Evolutionary conservation across 2,113 vertebrate species (phyloP).

Genomic region (Ophthalmotilapia sp.): DNA sequence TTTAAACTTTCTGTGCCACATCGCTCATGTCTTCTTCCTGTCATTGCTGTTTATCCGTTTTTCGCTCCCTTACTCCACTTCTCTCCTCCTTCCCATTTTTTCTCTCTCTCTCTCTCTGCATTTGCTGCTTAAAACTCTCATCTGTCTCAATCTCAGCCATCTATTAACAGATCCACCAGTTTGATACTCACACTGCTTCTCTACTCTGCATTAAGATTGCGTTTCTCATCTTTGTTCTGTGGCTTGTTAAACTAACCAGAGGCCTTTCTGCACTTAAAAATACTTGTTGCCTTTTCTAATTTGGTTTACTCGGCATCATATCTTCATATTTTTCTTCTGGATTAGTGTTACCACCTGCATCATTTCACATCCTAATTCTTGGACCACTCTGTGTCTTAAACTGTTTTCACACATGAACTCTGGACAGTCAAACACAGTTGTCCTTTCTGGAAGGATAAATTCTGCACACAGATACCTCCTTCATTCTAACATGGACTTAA

Average conservation of each 20-base stretch:
- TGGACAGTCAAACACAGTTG: neutral
- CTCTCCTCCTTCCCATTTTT: neutral
- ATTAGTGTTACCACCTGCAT: neutral
- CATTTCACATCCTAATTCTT: neutral
- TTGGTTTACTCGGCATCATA: neutral
- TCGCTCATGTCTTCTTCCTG: neutral
- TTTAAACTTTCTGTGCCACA: slow-evolving; percentile 61
- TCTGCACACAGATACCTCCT: neutral
- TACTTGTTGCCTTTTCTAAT: neutral
- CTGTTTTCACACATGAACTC: neutral
- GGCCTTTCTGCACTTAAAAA: neutral
- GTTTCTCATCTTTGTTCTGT: neutral
- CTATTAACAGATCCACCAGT: neutral
- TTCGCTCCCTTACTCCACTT: neutral
- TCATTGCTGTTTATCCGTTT: neutral
- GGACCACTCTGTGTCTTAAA: neutral
- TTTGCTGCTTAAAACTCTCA: neutral
- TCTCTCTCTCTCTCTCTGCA: neutral
- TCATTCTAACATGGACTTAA: neutral
- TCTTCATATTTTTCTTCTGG: neutral
- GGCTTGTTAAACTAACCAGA: neutral
- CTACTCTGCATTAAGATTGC: neutral
- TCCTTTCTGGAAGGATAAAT: neutral
- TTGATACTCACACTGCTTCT: neutral
- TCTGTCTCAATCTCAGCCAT: neutral